Evolutionary conservation across 35 echinoderm and acorn worm genomes (phyloP).

Genomic region (Lytechinus pictus): DNA sequence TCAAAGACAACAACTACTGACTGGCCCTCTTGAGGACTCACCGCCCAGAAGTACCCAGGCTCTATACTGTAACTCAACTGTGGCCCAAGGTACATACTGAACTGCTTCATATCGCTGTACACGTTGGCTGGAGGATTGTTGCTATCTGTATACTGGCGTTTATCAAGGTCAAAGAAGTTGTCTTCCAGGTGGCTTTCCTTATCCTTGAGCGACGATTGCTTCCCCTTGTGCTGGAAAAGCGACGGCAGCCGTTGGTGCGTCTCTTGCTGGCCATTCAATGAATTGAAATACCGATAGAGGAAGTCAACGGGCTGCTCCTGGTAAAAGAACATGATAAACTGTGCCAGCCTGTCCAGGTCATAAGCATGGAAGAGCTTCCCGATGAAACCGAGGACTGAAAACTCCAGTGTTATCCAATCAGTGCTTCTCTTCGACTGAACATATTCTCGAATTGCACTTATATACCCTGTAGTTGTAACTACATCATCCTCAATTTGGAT

Average conservation of each 20-base stretch:
- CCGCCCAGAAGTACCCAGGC: slow-evolving; percentile 95
- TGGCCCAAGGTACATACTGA: slow-evolving; percentile 89
- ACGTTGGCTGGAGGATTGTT: slow-evolving; percentile 84
- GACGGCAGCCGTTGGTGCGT: slow-evolving; percentile 73
- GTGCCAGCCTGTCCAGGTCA: slow-evolving; percentile 64
- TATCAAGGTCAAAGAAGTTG: slow-evolving; percentile 79
- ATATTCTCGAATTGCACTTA: slow-evolving; percentile 76
- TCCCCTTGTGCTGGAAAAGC: slow-evolving; percentile 87
- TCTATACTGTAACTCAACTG: slow-evolving; percentile 81
- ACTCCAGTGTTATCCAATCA: slow-evolving; percentile 80
- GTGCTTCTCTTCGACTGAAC: slow-evolving; percentile 61
- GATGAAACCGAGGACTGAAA: slow-evolving; percentile 91
- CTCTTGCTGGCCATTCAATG: slow-evolving; percentile 75
- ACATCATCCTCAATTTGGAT: slow-evolving; percentile 96
- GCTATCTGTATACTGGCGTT: slow-evolving; percentile 44
- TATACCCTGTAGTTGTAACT: slow-evolving; percentile 74
- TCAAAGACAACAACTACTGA: slow-evolving; percentile 79
- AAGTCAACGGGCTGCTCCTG: slow-evolving; percentile 91
- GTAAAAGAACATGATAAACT: slow-evolving; percentile 90
- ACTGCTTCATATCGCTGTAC: slow-evolving; percentile 82
- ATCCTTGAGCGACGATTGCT: slow-evolving; percentile 75
- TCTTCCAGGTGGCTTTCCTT: slow-evolving; percentile 78
- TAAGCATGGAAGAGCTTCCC: slow-evolving; percentile 84
- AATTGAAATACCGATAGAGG: slow-evolving; percentile 80
- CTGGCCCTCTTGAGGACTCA: slow-evolving; percentile 65